A percentile compares a stretch with the other conserved stretches of the same genome.
Evolutionary conservation across 92 coral and sea anemone genomes (phyloP).

Genomic region (Epizoanthus fatuus): DNA sequence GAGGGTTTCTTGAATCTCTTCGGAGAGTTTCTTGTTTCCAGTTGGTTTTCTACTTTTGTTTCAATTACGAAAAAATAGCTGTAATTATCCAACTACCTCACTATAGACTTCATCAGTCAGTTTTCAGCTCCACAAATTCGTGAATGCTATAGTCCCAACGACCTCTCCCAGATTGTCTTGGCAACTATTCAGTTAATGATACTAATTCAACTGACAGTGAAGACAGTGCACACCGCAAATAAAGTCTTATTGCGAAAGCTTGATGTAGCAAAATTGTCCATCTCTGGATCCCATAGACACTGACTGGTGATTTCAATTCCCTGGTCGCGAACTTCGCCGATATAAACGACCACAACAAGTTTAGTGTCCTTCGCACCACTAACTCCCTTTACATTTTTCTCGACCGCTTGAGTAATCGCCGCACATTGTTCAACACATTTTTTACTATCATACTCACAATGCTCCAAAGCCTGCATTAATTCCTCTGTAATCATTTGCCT

Average conservation of each 20-base stretch:
- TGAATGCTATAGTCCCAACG: too few relatives aligned
- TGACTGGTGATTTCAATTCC: constrained; percentile 98
- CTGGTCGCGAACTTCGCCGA: constrained; percentile 97
- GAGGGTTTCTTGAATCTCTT: too few relatives aligned
- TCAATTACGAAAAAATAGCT: too few relatives aligned
- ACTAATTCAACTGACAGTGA: constrained; percentile 64
- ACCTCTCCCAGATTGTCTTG: too few relatives aligned
- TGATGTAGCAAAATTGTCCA: constrained; percentile 90
- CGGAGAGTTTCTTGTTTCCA: too few relatives aligned
- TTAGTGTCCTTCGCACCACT: constrained; percentile 69
- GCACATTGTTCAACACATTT: constrained; percentile 84
- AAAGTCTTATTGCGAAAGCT: constrained; percentile 85
- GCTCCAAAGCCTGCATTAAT: constrained; percentile 64
- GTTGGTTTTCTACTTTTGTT: too few relatives aligned
- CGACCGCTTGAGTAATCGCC: constrained; percentile 83
- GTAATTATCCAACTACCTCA: too few relatives aligned
- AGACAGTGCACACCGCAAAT: constrained; percentile 95
- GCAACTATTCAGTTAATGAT: too few relatives aligned
- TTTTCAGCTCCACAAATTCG: too few relatives aligned
- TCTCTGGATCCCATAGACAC: constrained; percentile 93
- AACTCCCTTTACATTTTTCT: constrained; percentile 72
- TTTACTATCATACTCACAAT: constrained; percentile 71
- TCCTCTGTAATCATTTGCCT: constrained; percentile 88
- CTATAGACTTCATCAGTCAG: too few relatives aligned
- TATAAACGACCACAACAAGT: constrained; percentile 86